Evolutionary conservation across 2,888 invertebrate species (phyloP).

Genomic region (Andrena haemorrhoa): DNA sequence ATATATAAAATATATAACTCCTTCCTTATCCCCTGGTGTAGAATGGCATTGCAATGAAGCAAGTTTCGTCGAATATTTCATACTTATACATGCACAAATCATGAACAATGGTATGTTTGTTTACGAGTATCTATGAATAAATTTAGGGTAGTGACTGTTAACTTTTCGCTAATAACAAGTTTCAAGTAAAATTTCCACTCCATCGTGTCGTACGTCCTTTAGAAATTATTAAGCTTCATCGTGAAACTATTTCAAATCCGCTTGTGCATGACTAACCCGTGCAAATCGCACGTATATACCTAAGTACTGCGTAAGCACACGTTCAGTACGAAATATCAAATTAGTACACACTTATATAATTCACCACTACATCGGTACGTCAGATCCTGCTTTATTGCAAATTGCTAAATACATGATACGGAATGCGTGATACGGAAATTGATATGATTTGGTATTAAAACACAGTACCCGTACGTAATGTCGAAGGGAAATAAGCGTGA

Average conservation of each 20-base stretch:
- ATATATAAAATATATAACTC: not conserved
- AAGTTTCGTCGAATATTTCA: conserved; percentile 5
- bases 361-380: not conserved
- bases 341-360: too few species aligned
- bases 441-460: not conserved
- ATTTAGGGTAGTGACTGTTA: not conserved
- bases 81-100: not conserved
- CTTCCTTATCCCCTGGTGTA: conserved; percentile 18
- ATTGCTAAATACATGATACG: not conserved
- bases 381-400: not conserved
- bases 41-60: conserved; percentile 8
- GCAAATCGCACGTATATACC: not conserved
- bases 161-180: not conserved
- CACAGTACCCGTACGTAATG: too few species aligned
- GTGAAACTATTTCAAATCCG: not conserved
- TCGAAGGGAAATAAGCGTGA: not conserved
- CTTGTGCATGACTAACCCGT: not conserved
- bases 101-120: conserved; percentile 8
- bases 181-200: not conserved
- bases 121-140: not conserved
- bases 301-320: too few species aligned
- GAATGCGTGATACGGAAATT: not conserved
- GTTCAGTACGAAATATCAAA: too few species aligned
- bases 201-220: too few species aligned
- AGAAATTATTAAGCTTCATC: too few species aligned